phyloP scores from a whole-genome alignment of 1,140 invertebrate species.

The Brachionus sp. region DNA sequence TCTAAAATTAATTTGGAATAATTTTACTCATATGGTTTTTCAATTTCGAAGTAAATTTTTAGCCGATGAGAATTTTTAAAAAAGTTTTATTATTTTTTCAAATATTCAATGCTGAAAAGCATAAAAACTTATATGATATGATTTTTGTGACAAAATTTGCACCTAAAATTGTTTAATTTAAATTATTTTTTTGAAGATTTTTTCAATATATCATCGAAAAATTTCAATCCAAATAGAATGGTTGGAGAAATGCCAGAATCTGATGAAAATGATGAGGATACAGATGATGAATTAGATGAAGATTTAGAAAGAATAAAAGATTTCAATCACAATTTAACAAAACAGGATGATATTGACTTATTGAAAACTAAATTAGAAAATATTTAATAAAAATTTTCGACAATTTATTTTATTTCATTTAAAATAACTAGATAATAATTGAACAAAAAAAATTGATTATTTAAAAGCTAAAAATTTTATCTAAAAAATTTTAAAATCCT shows the following conservation, averaged over 20 bases:
- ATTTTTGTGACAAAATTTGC: no score
- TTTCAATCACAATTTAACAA: neutral
- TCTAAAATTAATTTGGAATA: no score
- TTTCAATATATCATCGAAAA: slow-evolving; percentile 8
- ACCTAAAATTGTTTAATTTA: neutral
- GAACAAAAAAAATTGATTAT: neutral
- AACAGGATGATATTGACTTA: neutral
- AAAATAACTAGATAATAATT: neutral
- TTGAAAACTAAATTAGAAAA: neutral
- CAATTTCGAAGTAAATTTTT: no score
- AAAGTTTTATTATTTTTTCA: no score
- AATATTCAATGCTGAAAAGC: no score
- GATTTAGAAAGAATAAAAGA: neutral
- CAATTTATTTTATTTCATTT: neutral
- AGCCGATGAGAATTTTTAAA: no score
- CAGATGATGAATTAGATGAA: neutral
- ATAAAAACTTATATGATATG: no score
- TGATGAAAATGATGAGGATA: neutral
- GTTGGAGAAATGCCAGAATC: neutral
- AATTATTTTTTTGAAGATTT: neutral
- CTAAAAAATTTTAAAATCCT: neutral
- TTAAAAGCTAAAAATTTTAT: neutral
- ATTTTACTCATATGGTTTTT: no score
- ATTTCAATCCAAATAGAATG: slow-evolving; percentile 18
- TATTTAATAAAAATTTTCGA: neutral